These are phyloP conservation scores for Erynnis tages DNA, from an alignment of 2,888 invertebrate species.

Conservation along the genomic window DNA sequence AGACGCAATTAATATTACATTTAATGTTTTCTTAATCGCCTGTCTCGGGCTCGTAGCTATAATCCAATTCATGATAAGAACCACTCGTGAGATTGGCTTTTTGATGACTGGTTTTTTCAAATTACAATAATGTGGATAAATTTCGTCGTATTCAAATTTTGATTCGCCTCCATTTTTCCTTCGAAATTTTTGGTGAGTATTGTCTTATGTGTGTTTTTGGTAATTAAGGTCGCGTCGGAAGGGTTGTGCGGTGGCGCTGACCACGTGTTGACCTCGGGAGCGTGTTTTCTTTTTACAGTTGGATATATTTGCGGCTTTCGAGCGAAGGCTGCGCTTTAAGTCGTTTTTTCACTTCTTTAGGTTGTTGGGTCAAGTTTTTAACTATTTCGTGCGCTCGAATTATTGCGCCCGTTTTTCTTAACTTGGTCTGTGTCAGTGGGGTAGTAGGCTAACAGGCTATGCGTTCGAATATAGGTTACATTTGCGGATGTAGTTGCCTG, in stretches of 20 bases:
- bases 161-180: neutral
- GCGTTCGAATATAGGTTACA: conserved; percentile 14
- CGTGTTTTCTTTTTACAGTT: conserved; percentile 17
- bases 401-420: neutral
- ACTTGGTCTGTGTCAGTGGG: neutral
- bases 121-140: neutral
- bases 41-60: conserved; percentile 7
- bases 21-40: conserved; percentile 3
- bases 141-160: conserved; percentile 13
- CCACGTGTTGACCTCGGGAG: conserved; percentile 26
- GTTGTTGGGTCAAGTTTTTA: conserved; percentile 8
- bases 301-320: conserved; percentile 17
- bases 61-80: neutral
- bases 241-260: conserved; percentile 11
- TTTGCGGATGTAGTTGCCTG: conserved; percentile 9
- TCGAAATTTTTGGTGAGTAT: conserved; percentile 1
- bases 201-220: neutral
- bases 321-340: conserved; percentile 1
- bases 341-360: conserved; percentile 5
- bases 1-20: neutral
- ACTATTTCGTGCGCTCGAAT: neutral
- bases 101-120: neutral
- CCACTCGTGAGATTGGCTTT: neutral
- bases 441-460: neutral
- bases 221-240: conserved; percentile 2